Percentiles rank a stretch among this genome's conserved stretches.
phyloP scores from a whole-genome alignment of 2,797 vertebrate species.

The Cetoscarus ocellatus region DNA sequence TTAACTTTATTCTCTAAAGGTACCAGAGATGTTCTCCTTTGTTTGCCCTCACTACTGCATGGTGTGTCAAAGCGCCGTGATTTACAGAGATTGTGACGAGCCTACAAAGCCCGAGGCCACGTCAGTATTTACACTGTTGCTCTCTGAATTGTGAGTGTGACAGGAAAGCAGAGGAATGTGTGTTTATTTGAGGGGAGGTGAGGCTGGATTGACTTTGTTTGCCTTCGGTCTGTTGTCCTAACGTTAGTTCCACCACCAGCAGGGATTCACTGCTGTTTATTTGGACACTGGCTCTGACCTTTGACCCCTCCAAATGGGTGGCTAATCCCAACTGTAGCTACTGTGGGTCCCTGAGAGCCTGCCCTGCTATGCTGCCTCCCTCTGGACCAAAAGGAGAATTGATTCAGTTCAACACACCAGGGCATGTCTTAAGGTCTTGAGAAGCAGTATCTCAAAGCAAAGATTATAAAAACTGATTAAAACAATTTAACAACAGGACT shows the following conservation, averaged over 20 bases:
- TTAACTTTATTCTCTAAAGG: conserved; percentile 37
- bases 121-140: conserved; percentile 59
- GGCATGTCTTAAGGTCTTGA: neutral
- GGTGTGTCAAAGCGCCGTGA: conserved; percentile 44
- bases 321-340: conserved; percentile 72
- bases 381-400: conserved; percentile 42
- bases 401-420: conserved; percentile 1
- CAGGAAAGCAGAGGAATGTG: conserved; percentile 51
- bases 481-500: too few relatives aligned
- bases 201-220: conserved; percentile 68
- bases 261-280: conserved; percentile 78
- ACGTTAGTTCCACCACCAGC: conserved; percentile 72
- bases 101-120: conserved; percentile 25
- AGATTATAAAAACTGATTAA: too few relatives aligned
- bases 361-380: conserved; percentile 43
- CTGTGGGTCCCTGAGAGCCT: conserved; percentile 50
- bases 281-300: conserved; percentile 78
- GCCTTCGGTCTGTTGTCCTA: conserved; percentile 73
- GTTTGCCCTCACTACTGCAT: conserved; percentile 44
- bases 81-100: conserved; percentile 69
- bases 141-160: conserved; percentile 46
- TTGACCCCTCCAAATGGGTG: conserved; percentile 76
- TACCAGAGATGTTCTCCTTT: conserved; percentile 24
- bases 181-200: conserved; percentile 77
- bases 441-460: neutral